phyloP scores from a whole-genome alignment of 2,797 vertebrate genomes.

The Poeciliopsis gracilis region DNA sequence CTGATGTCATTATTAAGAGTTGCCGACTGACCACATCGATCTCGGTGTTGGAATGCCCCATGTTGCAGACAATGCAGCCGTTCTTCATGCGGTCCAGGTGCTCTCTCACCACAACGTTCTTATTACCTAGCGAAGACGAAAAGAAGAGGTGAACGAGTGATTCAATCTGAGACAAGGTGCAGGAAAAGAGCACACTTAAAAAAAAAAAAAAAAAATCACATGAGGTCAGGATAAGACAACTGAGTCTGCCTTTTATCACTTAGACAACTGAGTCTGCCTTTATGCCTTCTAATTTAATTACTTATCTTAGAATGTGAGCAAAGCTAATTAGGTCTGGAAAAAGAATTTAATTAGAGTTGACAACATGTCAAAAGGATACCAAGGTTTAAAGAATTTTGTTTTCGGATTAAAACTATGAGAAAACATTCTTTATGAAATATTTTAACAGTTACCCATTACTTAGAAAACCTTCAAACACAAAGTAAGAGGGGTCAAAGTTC shows the following conservation, averaged over 20 bases:
- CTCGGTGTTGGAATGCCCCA: slow-evolving; percentile 99
- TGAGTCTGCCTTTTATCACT: neutral
- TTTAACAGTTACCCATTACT: neutral
- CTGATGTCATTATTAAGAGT: neutral
- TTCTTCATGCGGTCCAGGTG: slow-evolving; percentile 98
- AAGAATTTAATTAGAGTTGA: neutral
- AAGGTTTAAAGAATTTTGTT: neutral
- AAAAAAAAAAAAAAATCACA: neutral
- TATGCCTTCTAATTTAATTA: slow-evolving; percentile 16
- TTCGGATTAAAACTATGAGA: neutral
- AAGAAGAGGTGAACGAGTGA: neutral
- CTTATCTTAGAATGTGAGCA: neutral
- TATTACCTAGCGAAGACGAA: slow-evolving; percentile 85
- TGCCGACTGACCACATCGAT: slow-evolving; percentile 92
- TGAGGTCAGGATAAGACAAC: neutral
- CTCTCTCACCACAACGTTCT: slow-evolving; percentile 96
- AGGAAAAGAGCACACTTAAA: neutral
- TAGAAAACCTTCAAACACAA: neutral
- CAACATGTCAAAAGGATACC: neutral
- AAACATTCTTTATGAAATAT: no score
- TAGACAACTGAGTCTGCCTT: neutral
- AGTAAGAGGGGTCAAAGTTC: neutral
- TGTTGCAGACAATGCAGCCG: slow-evolving; percentile 97
- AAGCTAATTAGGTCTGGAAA: slow-evolving; percentile 25
- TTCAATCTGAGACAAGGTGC: neutral